Base-by-base conservation (phyloP, 2,797 vertebrate genomes). In the Chanos chanos region DNA sequence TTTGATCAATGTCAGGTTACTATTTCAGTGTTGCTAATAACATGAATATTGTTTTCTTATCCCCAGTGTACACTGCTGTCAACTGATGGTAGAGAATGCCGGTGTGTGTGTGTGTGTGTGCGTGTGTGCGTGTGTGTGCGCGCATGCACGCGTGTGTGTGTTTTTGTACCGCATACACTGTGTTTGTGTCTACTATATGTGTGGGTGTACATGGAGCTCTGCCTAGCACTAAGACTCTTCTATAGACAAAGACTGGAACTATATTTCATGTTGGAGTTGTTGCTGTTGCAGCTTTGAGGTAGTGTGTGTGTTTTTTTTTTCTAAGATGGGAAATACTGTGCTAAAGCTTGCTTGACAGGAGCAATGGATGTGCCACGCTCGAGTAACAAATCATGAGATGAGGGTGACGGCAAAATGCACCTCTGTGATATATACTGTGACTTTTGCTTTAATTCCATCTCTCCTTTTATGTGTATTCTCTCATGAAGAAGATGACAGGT, bases 351-450 rank as follows among this genome's bases (percentile, higher is more conserved):
- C 71, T 75, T 83, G 82, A 85, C 85, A 82, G 75, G 48, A 70
- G 48, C 70, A 79, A 83, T 79, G 62, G 72, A 84, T 85, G 81
- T 78, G 77, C 74, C 68, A 72, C 70, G 51, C 31, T 22, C 31
- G 9, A 62, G 79, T 79, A 76, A 84, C 81, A 87, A 85, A 88
- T 87, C 83, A 86, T 66, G 28, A 63, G 71, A 74, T 67, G 70
- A 57, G 70, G 76, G 62, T 58, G 74, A 72, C 78, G 69, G 78
- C 63, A 59, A 57, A 72, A 52, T 70, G 60, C 77, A 68, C 75
- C 45, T 52, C 34, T 67, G 76, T 78, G 73, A 83, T 83, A 85
- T 79, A n/a, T n/a, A 79, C 79, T 65, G 77, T n/a, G 30, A 24
- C 47, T 61, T 59, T 30, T 54, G 54, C 52, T 25, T 59, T 22